Evolutionary conservation across 2,797 vertebrate genomes (phyloP), one percentile per base, ranked within the genome.

Genomic region (Hydrophis major): DNA sequence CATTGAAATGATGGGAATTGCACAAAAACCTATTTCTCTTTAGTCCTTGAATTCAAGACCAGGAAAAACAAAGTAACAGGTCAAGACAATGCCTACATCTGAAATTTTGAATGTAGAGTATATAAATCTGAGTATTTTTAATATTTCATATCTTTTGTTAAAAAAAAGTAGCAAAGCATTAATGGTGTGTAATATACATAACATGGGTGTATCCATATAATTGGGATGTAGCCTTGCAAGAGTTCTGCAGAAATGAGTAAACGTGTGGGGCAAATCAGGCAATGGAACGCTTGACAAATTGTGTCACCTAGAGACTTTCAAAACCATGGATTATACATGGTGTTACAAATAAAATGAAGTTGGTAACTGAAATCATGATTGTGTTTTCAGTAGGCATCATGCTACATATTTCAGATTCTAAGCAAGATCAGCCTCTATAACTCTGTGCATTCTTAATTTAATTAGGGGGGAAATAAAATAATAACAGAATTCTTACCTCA

Each of bases 1-100:
- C 86, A 88, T 60, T 87, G 55, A 91, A 78, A 91, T 78, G 22
- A 83, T 61, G 8, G 22, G 78, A 90, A 88, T 61, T 93, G 16
- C 42, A 20, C 89, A 74, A 88, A 12, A 74, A 32, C 28, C 6
- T n/a, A 25, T 53, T 16, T 42, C 2, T 12, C 37, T 50, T 53
- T n/a, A 55, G 28, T 92, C 59, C 88, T 89, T 53, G 56, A 78
- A 32, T 32, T 78, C 22, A 93, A 69, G 32, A 60, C 86, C 59
- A 66, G 61, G n/a, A 47, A 32, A 86, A n/a, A 16, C 28, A 53
- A 32, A 61, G 12, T 78, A 59, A 63, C 56, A 63, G 56, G 37
- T 87, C 37, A 59, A 60, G 25, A 89, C 7, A 32, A 25, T 28
- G 4, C 53, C 42, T 28, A 16, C 88, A 22, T 91, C 61, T 53